A percentile compares a stretch with the other conserved stretches of the same genome.
These are phyloP conservation scores for Pituophis catenifer DNA, from an alignment of 2,113 vertebrate genomes.

Conservation along the genomic window DNA sequence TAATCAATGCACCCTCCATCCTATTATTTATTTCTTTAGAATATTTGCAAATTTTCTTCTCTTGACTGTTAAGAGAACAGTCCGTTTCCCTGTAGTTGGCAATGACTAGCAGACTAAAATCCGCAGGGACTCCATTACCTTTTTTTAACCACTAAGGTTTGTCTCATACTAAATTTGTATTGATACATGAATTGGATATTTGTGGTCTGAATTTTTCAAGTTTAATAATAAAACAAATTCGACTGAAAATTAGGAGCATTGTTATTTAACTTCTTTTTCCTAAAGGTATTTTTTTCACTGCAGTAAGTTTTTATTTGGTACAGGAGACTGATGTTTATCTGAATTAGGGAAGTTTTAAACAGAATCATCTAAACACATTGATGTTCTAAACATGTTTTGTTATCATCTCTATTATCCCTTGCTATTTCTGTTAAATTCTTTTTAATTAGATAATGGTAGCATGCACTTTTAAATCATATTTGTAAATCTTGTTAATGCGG, in stretches of 20 bases:
- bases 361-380: background rate
- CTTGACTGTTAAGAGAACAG: background rate
- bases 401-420: background rate
- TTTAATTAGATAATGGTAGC: background rate
- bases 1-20: background rate
- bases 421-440: background rate
- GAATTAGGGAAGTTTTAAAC: background rate
- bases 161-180: background rate
- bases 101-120: too few relatives aligned
- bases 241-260: background rate
- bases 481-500: background rate
- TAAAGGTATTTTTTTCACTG: background rate
- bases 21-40: background rate
- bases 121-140: too few relatives aligned
- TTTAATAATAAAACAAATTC: background rate
- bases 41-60: background rate
- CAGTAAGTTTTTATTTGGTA: background rate
- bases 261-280: background rate
- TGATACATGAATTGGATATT: background rate
- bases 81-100: too few relatives aligned
- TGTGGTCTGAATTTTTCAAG: background rate
- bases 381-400: background rate
- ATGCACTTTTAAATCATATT: background rate
- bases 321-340: background rate
- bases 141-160: too few relatives aligned